A percentile compares a stretch with the other conserved stretches of the same genome.
These are phyloP conservation scores for Discoglossus pictus DNA, from an alignment of 2,797 vertebrate genomes.

Conservation along the genomic window DNA sequence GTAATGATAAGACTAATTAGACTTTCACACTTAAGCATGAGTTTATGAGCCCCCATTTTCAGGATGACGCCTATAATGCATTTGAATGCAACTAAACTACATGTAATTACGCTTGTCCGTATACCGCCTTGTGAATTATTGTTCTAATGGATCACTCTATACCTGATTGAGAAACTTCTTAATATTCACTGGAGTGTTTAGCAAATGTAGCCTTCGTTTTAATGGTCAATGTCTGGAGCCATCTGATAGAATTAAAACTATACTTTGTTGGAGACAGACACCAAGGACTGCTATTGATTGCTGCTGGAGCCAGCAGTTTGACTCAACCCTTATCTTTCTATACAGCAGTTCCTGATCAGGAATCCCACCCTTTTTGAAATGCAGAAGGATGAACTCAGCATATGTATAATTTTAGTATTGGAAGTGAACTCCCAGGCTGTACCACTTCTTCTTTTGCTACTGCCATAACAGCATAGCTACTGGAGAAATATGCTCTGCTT, in stretches of 20 bases:
- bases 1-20: too few species aligned
- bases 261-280: conserved; percentile 48
- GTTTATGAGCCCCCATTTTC: too few species aligned
- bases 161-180: conserved; percentile 14
- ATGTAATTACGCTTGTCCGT: conserved; percentile 6
- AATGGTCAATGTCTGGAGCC: conserved; percentile 50
- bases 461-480: too few species aligned
- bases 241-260: conserved; percentile 43
- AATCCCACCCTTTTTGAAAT: conserved; percentile 1
- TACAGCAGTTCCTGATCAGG: not conserved
- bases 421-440: too few species aligned
- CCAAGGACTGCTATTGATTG: conserved; percentile 46
- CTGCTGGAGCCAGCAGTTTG: conserved; percentile 46
- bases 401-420: too few species aligned
- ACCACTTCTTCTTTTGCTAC: too few species aligned
- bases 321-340: conserved; percentile 24
- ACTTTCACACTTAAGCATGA: too few species aligned
- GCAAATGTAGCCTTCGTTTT: conserved; percentile 34
- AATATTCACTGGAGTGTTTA: conserved; percentile 41
- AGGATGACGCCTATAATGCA: too few species aligned
- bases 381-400: conserved; percentile 11
- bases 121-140: not conserved
- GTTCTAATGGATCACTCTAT: conserved; percentile 29
- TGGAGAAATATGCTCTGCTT: too few species aligned
- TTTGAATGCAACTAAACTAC: not conserved